A percentile compares a stretch with the other conserved stretches of the same genome.
These are phyloP conservation scores for Podarcis raffonei DNA, from an alignment of 2,113 vertebrate genomes.

Conservation along the genomic window DNA sequence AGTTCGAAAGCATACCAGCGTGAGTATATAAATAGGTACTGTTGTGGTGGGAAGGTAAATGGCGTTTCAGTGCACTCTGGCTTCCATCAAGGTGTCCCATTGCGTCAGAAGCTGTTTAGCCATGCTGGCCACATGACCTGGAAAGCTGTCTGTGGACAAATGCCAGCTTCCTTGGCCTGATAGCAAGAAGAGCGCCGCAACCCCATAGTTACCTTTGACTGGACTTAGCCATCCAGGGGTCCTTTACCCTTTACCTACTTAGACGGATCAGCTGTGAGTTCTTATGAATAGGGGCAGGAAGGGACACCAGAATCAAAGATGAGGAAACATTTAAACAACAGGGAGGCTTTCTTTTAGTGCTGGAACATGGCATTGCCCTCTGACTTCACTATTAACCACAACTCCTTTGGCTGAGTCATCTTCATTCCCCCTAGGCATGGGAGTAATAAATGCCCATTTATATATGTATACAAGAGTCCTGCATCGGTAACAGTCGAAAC, in stretches of 20 bases:
- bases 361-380: neutral
- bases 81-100: too few relatives aligned
- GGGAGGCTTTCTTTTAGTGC: neutral
- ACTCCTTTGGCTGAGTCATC: neutral
- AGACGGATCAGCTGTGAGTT: neutral
- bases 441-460: neutral
- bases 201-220: too few relatives aligned
- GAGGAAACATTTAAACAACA: neutral
- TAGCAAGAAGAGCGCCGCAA: too few relatives aligned
- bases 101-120: too few relatives aligned
- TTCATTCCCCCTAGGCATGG: neutral
- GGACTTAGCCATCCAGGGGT: neutral
- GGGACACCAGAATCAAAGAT: neutral
- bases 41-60: too few relatives aligned
- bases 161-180: too few relatives aligned
- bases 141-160: too few relatives aligned
- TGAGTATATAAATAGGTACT: too few relatives aligned
- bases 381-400: neutral
- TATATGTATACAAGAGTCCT: neutral
- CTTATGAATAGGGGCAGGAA: neutral
- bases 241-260: neutral
- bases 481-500: neutral
- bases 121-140: too few relatives aligned
- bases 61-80: too few relatives aligned
- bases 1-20: too few relatives aligned